Conservation (phyloP, 2,888 invertebrate genomes). For the Lutraria lutraria region DNA sequence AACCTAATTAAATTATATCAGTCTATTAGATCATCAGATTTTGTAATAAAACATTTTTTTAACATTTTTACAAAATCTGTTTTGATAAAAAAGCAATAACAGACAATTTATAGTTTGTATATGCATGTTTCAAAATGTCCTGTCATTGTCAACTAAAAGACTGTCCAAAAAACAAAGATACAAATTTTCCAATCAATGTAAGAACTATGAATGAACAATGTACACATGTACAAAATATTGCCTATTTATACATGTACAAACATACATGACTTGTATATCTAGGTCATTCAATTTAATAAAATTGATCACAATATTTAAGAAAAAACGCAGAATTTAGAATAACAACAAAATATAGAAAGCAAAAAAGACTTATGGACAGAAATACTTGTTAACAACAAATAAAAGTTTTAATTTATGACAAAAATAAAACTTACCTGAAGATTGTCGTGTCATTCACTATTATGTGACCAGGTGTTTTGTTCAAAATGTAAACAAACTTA, state of each 20-base stretch:
- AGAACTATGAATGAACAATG: neutral
- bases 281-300: neutral
- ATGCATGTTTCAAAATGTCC: no score
- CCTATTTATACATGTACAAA: no score
- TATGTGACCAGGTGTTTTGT: constrained; percentile 5
- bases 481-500: constrained; percentile 18
- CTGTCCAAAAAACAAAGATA: no score
- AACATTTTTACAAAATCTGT: no score
- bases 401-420: neutral
- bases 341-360: neutral
- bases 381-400: neutral
- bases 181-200: no score
- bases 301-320: neutral
- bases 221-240: neutral
- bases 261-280: neutral
- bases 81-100: no score
- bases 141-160: no score
- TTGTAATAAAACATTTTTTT: no score
- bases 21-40: no score
- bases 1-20: no score
- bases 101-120: no score
- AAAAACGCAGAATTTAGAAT: neutral
- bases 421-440: neutral
- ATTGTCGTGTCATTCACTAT: neutral
- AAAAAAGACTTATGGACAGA: neutral